Base-by-base conservation (phyloP, 2,888 invertebrate species). In the Brenthis hecate region DNA sequence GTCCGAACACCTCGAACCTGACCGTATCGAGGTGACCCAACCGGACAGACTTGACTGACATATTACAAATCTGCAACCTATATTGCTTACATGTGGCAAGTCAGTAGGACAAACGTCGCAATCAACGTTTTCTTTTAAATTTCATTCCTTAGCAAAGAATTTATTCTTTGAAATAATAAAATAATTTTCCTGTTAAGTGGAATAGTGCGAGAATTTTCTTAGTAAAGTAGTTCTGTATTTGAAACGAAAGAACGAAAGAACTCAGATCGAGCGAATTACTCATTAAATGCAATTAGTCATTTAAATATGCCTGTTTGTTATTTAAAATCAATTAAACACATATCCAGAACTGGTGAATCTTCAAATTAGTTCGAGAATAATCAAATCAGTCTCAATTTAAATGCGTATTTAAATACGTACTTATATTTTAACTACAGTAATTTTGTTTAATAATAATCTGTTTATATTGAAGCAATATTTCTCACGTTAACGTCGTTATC, bases 11-110 rank as follows among this genome's bases (percentile, higher is more conserved):
- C 82, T 86, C 87, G 85, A 87, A 88, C 85, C 89, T 89, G 89
- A 86, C 88, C 86, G 88, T 90, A 90, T 89, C 84, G 88, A 90
- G 90, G 85, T 89, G 88, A 89, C 87, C 85, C 80, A 87, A 91
- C 92, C 91, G 92, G 91, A 91, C 86, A 83, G 86, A 86, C 89
- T 83, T 80, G 86, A 85, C 86, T 81, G 82, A 80, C 83, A 85
- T 82, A 83, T 78, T 81, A 84, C 83, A 87, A 88, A 70, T 70
- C 65, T 54, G 51, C 69, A 70, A 56, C 70, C 67, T 68, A 69
- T 71, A 69, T 65, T 66, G 55, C 61, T 61, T 66, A 54, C 69
- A 56, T 62, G 68, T 56, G 56, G 53, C 57, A 64, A 64, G 53
- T 64, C 55, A 56, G 69, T 65, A 65, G 61, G 56, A 53, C 55